Evolutionary conservation across 2,113 vertebrate species (phyloP).

Genomic region (Clarias macrocephalus): DNA sequence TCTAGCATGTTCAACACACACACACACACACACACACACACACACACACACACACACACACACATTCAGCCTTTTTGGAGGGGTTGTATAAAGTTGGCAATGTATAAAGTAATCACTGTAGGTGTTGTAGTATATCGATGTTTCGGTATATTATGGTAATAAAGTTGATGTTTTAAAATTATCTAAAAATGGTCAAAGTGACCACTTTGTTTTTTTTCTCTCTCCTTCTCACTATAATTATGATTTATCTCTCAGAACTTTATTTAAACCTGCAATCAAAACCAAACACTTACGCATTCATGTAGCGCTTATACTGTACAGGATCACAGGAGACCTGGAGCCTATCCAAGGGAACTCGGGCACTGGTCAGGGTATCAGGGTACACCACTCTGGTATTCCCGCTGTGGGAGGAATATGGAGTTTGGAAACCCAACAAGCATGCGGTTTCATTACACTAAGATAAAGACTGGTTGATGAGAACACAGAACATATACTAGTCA

Average conservation of each 20-base stretch:
- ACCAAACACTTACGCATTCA: too few species aligned
- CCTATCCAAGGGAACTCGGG: too few species aligned
- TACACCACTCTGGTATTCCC: too few species aligned
- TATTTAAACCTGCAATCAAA: too few species aligned
- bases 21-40: conserved; percentile 5
- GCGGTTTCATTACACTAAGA: too few species aligned
- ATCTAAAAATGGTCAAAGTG: background rate
- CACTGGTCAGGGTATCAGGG: too few species aligned
- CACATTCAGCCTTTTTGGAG: background rate
- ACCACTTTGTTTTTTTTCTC: background rate
- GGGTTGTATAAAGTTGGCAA: background rate
- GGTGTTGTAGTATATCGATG: background rate
- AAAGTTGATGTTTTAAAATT: background rate
- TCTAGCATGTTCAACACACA: conserved; percentile 62
- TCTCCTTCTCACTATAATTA: background rate
- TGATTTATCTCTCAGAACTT: background rate
- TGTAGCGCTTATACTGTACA: too few species aligned
- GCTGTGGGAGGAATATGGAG: too few species aligned
- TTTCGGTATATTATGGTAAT: background rate
- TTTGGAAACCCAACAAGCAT: too few species aligned
- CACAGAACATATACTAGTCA: too few species aligned
- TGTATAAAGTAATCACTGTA: background rate
- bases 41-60: background rate
- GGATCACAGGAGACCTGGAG: too few species aligned
- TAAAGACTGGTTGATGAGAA: too few species aligned